Percentiles rank a stretch among this genome's conserved stretches.
Conservation (phyloP, 2,888 invertebrate genomes). For the Brachypalpus laphriformis region DNA sequence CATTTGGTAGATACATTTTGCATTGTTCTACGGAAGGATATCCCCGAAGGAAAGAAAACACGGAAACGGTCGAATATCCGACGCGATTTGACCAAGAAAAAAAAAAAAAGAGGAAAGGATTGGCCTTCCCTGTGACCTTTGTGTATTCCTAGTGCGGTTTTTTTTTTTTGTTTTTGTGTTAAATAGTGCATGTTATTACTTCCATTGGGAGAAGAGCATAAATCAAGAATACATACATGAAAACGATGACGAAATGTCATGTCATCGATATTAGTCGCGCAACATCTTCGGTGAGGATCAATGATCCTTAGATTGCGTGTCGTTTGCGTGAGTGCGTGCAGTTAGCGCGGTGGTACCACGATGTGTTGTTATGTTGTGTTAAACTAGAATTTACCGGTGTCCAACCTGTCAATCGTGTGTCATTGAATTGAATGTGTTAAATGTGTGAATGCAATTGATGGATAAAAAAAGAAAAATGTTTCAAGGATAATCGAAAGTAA, state of each 20-base stretch:
- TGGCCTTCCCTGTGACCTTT: conserved; percentile 39
- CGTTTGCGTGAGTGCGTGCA: conserved; percentile 72
- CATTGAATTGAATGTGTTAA: conserved; percentile 36
- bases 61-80: conserved; percentile 64
- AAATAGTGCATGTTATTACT: conserved; percentile 33
- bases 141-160: conserved; percentile 26
- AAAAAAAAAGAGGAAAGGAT: conserved; percentile 30
- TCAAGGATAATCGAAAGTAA: conserved; percentile 16
- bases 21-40: conserved; percentile 49
- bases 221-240: conserved; percentile 7
- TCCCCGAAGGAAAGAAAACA: conserved; percentile 9
- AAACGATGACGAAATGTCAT: conserved; percentile 52
- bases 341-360: conserved; percentile 36
- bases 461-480: conserved; percentile 11
- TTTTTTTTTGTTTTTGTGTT: conserved; percentile 13
- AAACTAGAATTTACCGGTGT: conserved; percentile 66
- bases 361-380: conserved; percentile 56
- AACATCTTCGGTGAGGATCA: conserved; percentile 69
- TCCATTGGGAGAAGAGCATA: conserved; percentile 1
- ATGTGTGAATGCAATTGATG: conserved; percentile 7
- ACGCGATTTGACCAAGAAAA: conserved; percentile 54
- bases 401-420: conserved; percentile 13
- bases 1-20: conserved; percentile 28
- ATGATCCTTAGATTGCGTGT: conserved; percentile 73
- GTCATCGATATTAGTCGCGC: conserved; percentile 50